Evolutionary conservation across 2,888 invertebrate species (phyloP).

Genomic region (Epinotia ramella): DNA sequence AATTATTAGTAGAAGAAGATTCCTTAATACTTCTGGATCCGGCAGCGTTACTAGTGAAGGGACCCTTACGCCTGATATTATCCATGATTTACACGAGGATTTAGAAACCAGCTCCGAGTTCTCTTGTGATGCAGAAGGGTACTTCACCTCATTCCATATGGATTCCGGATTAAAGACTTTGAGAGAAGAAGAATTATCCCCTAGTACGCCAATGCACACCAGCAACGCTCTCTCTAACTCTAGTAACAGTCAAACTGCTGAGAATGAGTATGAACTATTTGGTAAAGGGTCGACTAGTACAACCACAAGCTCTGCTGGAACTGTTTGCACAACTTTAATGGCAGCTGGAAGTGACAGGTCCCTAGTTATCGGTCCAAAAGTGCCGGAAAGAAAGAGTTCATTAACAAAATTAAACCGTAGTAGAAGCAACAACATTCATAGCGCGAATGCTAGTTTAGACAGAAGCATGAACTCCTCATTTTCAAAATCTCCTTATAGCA

Average conservation of each 20-base stretch:
- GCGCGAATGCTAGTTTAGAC: constrained; percentile 85
- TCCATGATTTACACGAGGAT: constrained; percentile 92
- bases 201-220: constrained; percentile 90
- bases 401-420: constrained; percentile 86
- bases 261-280: constrained; percentile 95
- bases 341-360: constrained; percentile 88
- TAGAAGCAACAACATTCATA: constrained; percentile 78
- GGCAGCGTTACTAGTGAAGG: constrained; percentile 94
- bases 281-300: constrained; percentile 97
- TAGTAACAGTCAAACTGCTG: constrained; percentile 90
- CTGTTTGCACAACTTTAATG: constrained; percentile 93
- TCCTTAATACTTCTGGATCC: constrained; percentile 90
- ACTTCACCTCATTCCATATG: constrained; percentile 98
- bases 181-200: constrained; percentile 88
- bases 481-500: constrained; percentile 75
- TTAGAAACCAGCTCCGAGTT: constrained; percentile 96
- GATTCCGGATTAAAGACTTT: constrained; percentile 96
- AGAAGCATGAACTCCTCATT: constrained; percentile 77
- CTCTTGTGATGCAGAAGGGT: constrained; percentile 98
- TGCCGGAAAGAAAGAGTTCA: constrained; percentile 93
- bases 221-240: constrained; percentile 89
- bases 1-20: constrained; percentile 87
- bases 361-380: constrained; percentile 88
- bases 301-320: constrained; percentile 95
- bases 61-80: constrained; percentile 93